Evolutionary conservation across 2,888 invertebrate genomes (phyloP).

Genomic region (Microctonus hyperodae): DNA sequence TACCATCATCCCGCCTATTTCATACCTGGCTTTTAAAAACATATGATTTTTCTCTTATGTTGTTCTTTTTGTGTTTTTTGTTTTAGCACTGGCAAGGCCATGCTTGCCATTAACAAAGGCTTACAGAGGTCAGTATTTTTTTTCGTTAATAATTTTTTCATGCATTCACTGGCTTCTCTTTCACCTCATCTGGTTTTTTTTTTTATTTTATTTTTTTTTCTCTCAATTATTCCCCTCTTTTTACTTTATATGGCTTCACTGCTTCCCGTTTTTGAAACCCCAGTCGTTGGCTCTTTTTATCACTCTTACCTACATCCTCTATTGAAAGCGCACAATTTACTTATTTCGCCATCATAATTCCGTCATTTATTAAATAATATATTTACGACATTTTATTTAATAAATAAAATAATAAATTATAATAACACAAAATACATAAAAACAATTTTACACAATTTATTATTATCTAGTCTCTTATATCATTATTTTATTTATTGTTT

Average conservation of each 20-base stretch:
- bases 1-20: neutral
- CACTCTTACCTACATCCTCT: slow-evolving; percentile 7
- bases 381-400: slow-evolving; percentile 7
- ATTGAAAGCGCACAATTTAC: neutral
- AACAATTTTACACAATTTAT: slow-evolving; percentile 15
- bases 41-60: slow-evolving; percentile 59
- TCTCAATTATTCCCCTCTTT: slow-evolving; percentile 28
- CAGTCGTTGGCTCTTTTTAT: slow-evolving; percentile 24
- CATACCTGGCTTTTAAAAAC: slow-evolving; percentile 41
- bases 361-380: neutral
- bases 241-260: slow-evolving; percentile 42
- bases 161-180: slow-evolving; percentile 32
- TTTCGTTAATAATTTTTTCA: slow-evolving; percentile 54
- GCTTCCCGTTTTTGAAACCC: slow-evolving; percentile 22
- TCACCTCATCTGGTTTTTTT: slow-evolving; percentile 22
- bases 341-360: neutral
- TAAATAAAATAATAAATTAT: neutral
- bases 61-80: slow-evolving; percentile 68
- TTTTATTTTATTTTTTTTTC: slow-evolving; percentile 35
- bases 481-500: neutral
- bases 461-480: slow-evolving; percentile 20
- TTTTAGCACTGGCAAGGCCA: slow-evolving; percentile 82
- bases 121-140: slow-evolving; percentile 77
- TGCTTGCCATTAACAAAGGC: slow-evolving; percentile 87
- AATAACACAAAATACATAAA: slow-evolving; percentile 38